These are phyloP conservation scores for Tenthredo amoena DNA, from an alignment of 2,888 invertebrate species.

Conservation along the genomic window DNA sequence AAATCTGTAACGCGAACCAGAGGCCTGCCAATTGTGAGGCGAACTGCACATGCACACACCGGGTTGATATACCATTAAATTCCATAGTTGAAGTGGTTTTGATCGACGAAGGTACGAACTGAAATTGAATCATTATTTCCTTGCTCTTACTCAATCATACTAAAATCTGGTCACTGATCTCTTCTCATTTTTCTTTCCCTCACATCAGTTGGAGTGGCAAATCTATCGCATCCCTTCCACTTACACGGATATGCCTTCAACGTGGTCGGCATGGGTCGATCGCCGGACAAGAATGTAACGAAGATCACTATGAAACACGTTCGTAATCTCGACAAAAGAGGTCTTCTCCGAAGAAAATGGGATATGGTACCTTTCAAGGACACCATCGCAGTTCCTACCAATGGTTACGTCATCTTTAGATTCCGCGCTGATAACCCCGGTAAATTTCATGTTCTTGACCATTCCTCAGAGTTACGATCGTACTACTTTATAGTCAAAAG, in stretches of 20 bases:
- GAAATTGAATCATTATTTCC: neutral
- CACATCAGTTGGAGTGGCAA: conserved; percentile 85
- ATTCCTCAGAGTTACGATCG: neutral
- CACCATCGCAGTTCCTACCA: conserved; percentile 92
- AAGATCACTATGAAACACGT: conserved; percentile 77
- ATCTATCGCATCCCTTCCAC: conserved; percentile 93
- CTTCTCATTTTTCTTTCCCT: conserved; percentile 52
- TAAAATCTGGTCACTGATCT: neutral
- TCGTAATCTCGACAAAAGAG: conserved; percentile 87
- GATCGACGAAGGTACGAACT: conserved; percentile 87
- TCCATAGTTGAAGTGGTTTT: conserved; percentile 93
- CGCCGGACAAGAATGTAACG: conserved; percentile 86
- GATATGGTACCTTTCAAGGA: conserved; percentile 90
- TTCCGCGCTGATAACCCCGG: conserved; percentile 94
- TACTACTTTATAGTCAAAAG: neutral
- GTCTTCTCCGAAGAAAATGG: conserved; percentile 84
- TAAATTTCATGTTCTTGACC: conserved; percentile 69
- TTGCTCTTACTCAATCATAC: neutral
- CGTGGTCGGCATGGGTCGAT: conserved; percentile 91
- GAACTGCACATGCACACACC: conserved; percentile 92
- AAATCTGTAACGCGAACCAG: conserved; percentile 90
- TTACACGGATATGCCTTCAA: conserved; percentile 90
- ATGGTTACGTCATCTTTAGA: conserved; percentile 92
- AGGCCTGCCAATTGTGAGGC: conserved; percentile 86
- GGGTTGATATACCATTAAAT: conserved; percentile 89